Percentiles rank a stretch among this genome's conserved stretches.
phyloP scores from a whole-genome alignment of 2,888 invertebrate species.

The Beris chalybata region DNA sequence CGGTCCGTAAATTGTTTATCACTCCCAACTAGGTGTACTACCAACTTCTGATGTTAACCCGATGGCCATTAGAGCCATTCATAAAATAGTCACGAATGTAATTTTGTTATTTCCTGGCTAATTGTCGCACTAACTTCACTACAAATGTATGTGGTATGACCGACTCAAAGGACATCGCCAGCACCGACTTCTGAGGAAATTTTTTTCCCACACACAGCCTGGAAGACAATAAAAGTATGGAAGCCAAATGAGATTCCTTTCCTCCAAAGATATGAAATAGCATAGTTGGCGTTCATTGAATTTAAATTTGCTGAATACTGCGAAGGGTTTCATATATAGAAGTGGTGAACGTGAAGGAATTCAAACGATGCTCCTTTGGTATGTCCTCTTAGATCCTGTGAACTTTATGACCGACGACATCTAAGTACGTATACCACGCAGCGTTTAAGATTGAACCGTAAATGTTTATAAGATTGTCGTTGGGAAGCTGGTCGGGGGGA shows the following conservation, averaged over 20 bases:
- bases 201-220: background rate
- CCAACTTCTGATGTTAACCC: background rate
- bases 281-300: slow-evolving; percentile 34
- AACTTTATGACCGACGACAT: background rate
- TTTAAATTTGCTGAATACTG: slow-evolving; percentile 21
- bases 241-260: slow-evolving; percentile 35
- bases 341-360: slow-evolving; percentile 32
- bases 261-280: slow-evolving; percentile 24
- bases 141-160: no score
- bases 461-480: background rate
- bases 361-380: slow-evolving; percentile 18
- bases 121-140: background rate
- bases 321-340: slow-evolving; percentile 10
- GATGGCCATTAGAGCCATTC: background rate
- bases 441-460: background rate
- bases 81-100: slow-evolving; percentile 20
- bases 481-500: background rate
- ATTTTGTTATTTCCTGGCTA: slow-evolving; percentile 14
- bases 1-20: slow-evolving; percentile 23
- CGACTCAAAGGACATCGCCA: no score
- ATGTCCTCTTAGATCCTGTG: background rate
- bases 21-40: background rate
- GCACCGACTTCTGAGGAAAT: no score
- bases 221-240: slow-evolving; percentile 8
- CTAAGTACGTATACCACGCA: no score